Conservation (phyloP, 2,797 vertebrate species). For the Garrulus glandarius region DNA sequence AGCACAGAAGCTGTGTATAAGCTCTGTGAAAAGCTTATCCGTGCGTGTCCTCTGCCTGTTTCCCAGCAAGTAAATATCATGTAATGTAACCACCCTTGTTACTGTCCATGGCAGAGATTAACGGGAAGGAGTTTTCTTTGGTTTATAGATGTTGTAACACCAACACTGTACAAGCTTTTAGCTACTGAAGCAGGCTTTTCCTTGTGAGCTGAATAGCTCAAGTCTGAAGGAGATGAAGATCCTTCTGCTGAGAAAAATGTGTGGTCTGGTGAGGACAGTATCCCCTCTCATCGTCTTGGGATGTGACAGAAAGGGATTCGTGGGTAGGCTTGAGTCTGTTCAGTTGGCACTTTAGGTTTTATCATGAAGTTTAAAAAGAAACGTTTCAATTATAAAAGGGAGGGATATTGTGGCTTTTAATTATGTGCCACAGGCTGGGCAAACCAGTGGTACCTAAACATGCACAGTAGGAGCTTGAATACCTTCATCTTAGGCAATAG, state of each 20-base stretch:
- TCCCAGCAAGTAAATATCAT: neutral
- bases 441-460: neutral
- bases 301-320: neutral
- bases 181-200: neutral
- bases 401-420: neutral
- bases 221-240: neutral
- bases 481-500: neutral
- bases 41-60: neutral
- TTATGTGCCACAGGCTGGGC: neutral
- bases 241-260: neutral
- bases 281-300: neutral
- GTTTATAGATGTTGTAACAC: neutral
- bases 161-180: neutral
- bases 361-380: neutral
- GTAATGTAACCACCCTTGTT: neutral
- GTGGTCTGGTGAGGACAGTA: accelerated
- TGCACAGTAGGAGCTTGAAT: neutral
- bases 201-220: neutral
- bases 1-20: neutral
- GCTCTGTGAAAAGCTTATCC: neutral
- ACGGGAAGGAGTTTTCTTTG: neutral
- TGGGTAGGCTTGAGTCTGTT: neutral
- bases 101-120: neutral
- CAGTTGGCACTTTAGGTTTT: neutral
- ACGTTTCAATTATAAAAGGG: neutral